These are phyloP conservation scores for Anoura caudifer DNA, from an alignment of 2,113 vertebrate species.

Conservation along the genomic window DNA sequence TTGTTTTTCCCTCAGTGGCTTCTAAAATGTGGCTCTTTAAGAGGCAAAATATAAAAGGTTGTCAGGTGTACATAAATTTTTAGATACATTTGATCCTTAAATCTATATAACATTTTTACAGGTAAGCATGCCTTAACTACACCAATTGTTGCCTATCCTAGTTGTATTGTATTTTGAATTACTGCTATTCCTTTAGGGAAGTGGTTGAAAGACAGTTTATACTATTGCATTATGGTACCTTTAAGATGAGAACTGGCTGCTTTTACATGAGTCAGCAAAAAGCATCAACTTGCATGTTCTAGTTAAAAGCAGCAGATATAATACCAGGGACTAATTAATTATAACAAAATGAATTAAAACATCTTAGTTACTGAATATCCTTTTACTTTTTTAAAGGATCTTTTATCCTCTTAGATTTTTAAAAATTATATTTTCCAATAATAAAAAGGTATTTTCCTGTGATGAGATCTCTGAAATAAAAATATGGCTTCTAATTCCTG, in stretches of 20 bases:
- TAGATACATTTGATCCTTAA: background rate
- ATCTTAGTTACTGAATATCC: background rate
- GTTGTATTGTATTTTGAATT: background rate
- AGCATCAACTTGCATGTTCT: background rate
- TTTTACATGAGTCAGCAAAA: background rate
- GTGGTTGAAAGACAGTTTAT: background rate
- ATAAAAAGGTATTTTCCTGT: background rate
- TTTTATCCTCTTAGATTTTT: background rate
- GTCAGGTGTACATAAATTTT: background rate
- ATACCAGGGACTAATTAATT: background rate
- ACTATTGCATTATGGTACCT: background rate
- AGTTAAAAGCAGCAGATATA: background rate
- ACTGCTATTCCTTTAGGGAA: background rate
- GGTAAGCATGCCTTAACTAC: background rate
- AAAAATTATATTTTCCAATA: background rate
- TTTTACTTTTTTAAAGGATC: background rate
- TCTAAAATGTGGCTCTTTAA: background rate
- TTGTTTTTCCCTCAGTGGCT: background rate
- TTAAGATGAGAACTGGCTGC: background rate
- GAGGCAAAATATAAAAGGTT: background rate
- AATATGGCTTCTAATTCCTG: background rate
- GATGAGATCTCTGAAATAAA: background rate
- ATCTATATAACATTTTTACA: background rate
- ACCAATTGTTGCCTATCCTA: background rate
- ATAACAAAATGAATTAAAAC: background rate